These are phyloP conservation scores for Cephus pulcher DNA, from an alignment of 2,888 invertebrate genomes.

Conservation along the genomic window DNA sequence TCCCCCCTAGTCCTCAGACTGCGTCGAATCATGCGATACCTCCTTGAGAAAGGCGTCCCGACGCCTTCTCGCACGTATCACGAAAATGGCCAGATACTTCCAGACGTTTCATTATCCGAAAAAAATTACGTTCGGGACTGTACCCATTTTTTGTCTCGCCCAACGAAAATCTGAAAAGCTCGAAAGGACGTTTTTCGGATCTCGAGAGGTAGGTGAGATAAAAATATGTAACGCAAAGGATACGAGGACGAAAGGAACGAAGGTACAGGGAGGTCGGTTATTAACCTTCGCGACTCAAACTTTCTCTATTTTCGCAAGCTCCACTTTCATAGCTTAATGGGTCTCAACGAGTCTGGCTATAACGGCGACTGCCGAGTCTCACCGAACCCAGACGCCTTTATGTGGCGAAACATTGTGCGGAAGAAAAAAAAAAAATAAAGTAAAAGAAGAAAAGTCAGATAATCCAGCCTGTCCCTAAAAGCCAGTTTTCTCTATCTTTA, in stretches of 20 bases:
- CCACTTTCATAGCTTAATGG: conserved; percentile 27
- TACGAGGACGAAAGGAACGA: background rate
- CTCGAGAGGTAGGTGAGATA: background rate
- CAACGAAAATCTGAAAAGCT: background rate
- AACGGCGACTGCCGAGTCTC: conserved; percentile 9
- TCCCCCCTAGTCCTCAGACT: background rate
- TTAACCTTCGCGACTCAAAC: conserved; percentile 3
- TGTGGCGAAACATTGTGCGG: conserved; percentile 5
- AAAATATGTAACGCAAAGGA: background rate
- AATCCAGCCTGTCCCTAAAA: conserved; percentile 2
- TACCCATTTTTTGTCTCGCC: background rate
- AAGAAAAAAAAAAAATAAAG: background rate
- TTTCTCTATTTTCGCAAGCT: conserved; percentile 7
- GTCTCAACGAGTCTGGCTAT: conserved; percentile 27
- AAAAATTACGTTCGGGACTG: background rate
- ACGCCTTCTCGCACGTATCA: background rate
- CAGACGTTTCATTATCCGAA: background rate
- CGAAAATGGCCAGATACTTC: background rate
- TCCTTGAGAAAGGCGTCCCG: background rate
- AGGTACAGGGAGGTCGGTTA: background rate
- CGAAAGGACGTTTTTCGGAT: background rate
- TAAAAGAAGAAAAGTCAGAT: background rate
- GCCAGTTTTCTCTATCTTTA: background rate
- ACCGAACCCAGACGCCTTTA: conserved; percentile 19
- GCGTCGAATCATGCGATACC: background rate